Evolutionary conservation across 2,888 invertebrate species (phyloP), one percentile per base, ranked within the genome.

Genomic region (Ptycholaimellus sp.): DNA sequence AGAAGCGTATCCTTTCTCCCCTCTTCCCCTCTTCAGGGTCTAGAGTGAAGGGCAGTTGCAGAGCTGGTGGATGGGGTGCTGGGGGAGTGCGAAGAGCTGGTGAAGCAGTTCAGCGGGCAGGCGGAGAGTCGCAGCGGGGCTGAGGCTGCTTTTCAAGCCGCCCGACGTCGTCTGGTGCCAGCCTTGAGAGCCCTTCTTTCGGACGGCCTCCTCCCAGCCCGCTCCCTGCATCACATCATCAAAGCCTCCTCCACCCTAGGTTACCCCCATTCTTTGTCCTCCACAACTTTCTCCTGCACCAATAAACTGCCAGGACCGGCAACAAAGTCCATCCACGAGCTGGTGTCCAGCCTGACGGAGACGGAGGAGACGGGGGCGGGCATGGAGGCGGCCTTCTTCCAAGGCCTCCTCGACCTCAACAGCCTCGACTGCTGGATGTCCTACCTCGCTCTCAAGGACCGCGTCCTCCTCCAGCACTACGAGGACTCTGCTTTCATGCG

Each of bases 371-470:
- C 52, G 71, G 22, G n/a, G 9, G 31, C 19, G 30, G 28, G 18
- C 33, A 22, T 14, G 22, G 18, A 22, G 68, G 72, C 67, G 27
- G 35, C 27, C 32, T 42, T 43, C 30, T 30, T 37, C 20, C 22
- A 30, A 13, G 19, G 31, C 16, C 28, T 39, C 11, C 14, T 28
- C n/a, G n/a, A n/a, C n/a, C n/a, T n/a, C n/a, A n/a, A n/a, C n/a
- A n/a, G 80, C n/a, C 66, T 83, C 47, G 81, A 81, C 52, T 79
- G 80, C 23, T 83, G 82, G 81, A 70, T 79, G 45, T 75, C 76
- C 39, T 81, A 79, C 57, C 67, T 82, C 36, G 70, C 77, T 45
- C 76, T 79, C 13, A 70, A 81, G 45, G 81, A 81, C 58, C 73
- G 74, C 16, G 70, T 80, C 16, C 64, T 81, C 35, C 69, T 71